Percentiles rank a stretch among this genome's conserved stretches.
These are phyloP conservation scores for Desmodus rotundus DNA, from an alignment of 2,113 vertebrate genomes.

Conservation along the genomic window DNA sequence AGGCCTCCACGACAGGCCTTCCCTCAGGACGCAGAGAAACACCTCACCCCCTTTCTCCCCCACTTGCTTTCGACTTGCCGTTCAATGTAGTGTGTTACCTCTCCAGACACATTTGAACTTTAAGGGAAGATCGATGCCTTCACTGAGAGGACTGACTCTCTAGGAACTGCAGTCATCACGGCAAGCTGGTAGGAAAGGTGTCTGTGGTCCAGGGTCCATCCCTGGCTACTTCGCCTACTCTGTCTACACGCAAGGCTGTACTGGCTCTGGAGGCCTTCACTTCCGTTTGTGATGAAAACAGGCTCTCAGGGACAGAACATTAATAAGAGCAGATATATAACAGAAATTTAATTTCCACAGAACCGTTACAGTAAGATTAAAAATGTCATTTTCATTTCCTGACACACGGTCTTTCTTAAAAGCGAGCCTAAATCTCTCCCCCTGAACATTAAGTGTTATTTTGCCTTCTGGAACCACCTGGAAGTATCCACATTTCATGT, in stretches of 20 bases:
- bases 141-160: conserved; percentile 3
- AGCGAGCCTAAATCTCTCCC: not conserved
- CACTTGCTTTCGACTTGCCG: not conserved
- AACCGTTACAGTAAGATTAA: not conserved
- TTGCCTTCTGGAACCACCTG: not conserved
- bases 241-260: not conserved
- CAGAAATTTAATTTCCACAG: not conserved
- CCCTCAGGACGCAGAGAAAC: not conserved
- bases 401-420: not conserved
- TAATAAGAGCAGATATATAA: not conserved
- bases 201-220: not conserved
- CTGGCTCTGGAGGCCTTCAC: conserved; percentile 24
- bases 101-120: conserved; percentile 10
- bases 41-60: not conserved
- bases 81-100: not conserved
- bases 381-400: not conserved
- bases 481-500: not conserved
- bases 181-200: not conserved
- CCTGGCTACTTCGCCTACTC: not conserved
- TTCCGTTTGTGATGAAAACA: conserved; percentile 25
- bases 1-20: not conserved
- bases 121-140: not conserved
- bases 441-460: not conserved
- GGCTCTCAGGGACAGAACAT: not conserved
- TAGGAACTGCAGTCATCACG: not conserved